Evolutionary conservation across 2,797 vertebrate genomes (phyloP).

Genomic region (Coluber constrictor): DNA sequence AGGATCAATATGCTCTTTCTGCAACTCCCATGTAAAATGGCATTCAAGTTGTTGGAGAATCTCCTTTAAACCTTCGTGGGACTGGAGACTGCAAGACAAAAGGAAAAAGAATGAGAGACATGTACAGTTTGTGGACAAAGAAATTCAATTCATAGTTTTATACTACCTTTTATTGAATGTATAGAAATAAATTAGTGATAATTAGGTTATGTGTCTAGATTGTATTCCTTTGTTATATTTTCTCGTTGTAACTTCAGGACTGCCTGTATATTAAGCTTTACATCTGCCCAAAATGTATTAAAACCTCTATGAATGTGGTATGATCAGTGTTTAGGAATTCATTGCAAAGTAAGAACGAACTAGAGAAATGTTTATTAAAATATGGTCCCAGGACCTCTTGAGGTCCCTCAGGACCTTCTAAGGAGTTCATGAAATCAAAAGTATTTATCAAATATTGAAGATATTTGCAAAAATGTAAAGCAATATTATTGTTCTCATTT

Average conservation of each 20-base stretch:
- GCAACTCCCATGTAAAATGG: conserved; percentile 79
- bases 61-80: conserved; percentile 54
- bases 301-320: too few relatives aligned
- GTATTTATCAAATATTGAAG: too few relatives aligned
- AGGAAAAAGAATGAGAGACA: conserved; percentile 4
- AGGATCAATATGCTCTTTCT: conserved; percentile 62
- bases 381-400: too few relatives aligned
- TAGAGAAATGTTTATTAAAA: too few relatives aligned
- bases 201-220: neutral
- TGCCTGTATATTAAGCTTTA: neutral
- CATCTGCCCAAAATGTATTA: too few relatives aligned
- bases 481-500: too few relatives aligned
- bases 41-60: conserved; percentile 72
- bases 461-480: too few relatives aligned
- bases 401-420: too few relatives aligned
- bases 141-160: neutral
- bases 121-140: neutral
- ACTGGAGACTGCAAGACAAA: conserved; percentile 55
- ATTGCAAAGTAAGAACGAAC: too few relatives aligned
- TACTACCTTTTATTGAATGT: neutral
- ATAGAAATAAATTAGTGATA: neutral
- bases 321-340: too few relatives aligned
- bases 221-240: neutral
- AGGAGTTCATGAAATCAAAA: too few relatives aligned
- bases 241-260: neutral